phyloP scores from a whole-genome alignment of 2,113 vertebrate species.

The Chauna torquata region DNA sequence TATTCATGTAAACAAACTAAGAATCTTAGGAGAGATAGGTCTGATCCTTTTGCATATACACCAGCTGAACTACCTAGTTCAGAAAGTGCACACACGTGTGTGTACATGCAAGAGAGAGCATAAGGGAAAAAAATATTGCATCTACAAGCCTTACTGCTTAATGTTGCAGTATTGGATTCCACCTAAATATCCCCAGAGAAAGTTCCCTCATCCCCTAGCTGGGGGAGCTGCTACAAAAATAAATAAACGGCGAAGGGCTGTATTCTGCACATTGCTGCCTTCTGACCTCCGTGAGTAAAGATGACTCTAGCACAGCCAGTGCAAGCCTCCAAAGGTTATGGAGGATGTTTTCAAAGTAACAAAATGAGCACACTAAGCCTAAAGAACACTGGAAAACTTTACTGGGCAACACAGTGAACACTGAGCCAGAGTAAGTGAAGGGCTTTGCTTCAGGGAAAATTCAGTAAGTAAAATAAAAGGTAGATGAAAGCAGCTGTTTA shows the following conservation, averaged over 20 bases:
- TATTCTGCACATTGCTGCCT: not conserved
- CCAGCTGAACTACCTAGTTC: not conserved
- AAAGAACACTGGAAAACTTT: not conserved
- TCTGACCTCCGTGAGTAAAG: not conserved
- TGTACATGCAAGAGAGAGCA: not conserved
- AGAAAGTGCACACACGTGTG: accelerated
- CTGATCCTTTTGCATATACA: not conserved
- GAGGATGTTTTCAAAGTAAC: not conserved
- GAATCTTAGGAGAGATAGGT: not conserved
- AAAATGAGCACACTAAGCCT: not conserved
- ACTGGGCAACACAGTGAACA: not conserved
- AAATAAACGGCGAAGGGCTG: not conserved
- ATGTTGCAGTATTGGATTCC: not conserved
- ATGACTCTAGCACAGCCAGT: not conserved
- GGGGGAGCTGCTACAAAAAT: not conserved
- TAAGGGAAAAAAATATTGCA: not conserved
- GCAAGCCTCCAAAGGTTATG: not conserved
- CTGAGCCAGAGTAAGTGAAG: not conserved
- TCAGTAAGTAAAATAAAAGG: not conserved
- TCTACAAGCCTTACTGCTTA: not conserved
- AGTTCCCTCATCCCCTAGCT: not conserved
- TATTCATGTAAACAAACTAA: not conserved
- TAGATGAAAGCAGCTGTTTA: constrained; percentile 35
- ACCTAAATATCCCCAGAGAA: not conserved
- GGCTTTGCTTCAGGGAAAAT: constrained; percentile 15